Evolutionary conservation across 2,797 vertebrate genomes (phyloP).

Genomic region (Bovichtus variegatus): DNA sequence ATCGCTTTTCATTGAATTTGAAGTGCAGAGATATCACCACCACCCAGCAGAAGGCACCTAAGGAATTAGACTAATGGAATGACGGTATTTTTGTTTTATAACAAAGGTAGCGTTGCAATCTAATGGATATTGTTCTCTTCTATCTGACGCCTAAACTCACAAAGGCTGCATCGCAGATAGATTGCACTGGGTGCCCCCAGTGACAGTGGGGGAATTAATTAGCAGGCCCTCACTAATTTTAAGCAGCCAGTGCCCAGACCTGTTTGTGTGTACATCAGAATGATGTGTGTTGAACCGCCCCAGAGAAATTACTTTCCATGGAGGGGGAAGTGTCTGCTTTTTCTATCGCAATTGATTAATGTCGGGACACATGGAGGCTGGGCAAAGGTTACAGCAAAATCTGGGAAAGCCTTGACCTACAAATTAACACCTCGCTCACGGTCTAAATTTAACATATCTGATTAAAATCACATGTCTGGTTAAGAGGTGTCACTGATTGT

Average conservation of each 20-base stretch:
- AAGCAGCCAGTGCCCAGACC: constrained; percentile 72
- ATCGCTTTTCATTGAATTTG: constrained; percentile 82
- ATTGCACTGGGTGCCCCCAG: constrained; percentile 70
- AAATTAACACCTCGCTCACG: constrained; percentile 73
- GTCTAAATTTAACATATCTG: constrained; percentile 81
- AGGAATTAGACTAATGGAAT: constrained; percentile 84
- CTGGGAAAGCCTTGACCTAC: constrained; percentile 78
- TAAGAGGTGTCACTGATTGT: constrained; percentile 73
- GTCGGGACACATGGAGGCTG: constrained; percentile 70
- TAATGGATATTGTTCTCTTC: constrained; percentile 84
- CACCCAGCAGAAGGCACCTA: constrained; percentile 67
- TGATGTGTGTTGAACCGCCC: constrained; percentile 68
- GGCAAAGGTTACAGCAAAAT: constrained; percentile 78
- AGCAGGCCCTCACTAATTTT: constrained; percentile 80
- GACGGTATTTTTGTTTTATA: constrained; percentile 55
- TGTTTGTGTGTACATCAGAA: constrained; percentile 73
- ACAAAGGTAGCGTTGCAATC: constrained; percentile 76
- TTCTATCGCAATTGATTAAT: constrained; percentile 81
- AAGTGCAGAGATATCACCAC: constrained; percentile 75
- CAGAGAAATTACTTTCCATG: constrained; percentile 79
- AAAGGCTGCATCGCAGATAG: constrained; percentile 76
- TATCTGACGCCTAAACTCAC: constrained; percentile 82
- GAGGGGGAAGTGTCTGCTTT: constrained; percentile 59
- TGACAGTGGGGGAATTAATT: constrained; percentile 85
- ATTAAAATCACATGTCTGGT: constrained; percentile 77